Percentiles rank a stretch among this genome's conserved stretches.
phyloP scores from a whole-genome alignment of 2,113 vertebrate species.

The Etheostoma cragini region DNA sequence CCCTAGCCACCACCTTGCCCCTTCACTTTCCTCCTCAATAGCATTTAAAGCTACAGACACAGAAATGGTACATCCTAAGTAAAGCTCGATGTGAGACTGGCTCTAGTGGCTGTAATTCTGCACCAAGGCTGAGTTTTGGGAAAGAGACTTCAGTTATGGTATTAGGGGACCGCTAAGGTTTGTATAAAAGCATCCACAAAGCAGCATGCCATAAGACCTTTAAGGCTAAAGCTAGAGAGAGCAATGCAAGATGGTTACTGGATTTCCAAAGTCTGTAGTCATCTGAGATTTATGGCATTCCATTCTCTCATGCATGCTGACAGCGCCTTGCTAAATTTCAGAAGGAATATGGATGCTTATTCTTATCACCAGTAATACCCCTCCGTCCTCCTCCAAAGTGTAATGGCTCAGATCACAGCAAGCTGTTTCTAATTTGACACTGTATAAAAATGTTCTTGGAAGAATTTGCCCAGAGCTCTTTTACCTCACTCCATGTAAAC shows the following conservation, averaged over 20 bases:
- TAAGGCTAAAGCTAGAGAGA: conserved; percentile 11
- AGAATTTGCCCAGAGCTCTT: conserved; percentile 49
- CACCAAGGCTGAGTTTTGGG: too few species aligned
- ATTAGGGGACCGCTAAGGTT: too few species aligned
- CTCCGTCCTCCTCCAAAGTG: conserved; percentile 51
- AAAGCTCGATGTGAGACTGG: too few species aligned
- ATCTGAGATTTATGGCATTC: conserved; percentile 70
- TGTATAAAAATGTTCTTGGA: conserved; percentile 59
- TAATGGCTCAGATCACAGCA: conserved; percentile 65
- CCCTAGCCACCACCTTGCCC: too few species aligned
- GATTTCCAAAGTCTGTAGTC: conserved; percentile 64
- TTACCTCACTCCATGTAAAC: conserved; percentile 31
- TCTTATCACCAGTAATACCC: conserved; percentile 70
- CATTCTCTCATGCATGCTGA: conserved; percentile 32
- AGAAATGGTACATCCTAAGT: too few species aligned
- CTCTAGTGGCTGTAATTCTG: too few species aligned
- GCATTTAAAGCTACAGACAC: too few species aligned
- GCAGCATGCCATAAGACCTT: too few species aligned
- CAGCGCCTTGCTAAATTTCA: conserved; percentile 55
- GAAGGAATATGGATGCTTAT: conserved; percentile 62
- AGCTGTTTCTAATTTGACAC: conserved; percentile 79
- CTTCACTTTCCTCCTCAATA: too few species aligned
- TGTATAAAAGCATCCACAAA: too few species aligned
- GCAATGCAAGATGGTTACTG: conserved; percentile 32
- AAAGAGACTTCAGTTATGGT: too few species aligned